Evolutionary conservation across 2,797 vertebrate species (phyloP).

Genomic region (Cichlasoma orientale): DNA sequence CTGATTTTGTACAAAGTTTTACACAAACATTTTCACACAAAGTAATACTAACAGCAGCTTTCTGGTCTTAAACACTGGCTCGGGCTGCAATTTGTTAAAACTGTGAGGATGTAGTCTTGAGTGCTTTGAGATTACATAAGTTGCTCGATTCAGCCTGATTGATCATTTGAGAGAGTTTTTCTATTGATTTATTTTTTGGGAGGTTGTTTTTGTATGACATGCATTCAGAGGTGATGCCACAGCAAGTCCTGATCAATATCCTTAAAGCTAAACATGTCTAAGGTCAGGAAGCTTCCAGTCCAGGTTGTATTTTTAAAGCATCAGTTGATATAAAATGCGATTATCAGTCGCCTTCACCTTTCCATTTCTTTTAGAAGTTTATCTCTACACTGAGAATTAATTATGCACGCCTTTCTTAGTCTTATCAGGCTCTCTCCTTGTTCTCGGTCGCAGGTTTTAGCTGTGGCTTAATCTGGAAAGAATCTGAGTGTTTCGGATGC

Average conservation of each 20-base stretch:
- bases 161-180: not conserved
- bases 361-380: not conserved
- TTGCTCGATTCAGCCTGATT: not conserved
- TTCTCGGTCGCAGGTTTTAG: not conserved
- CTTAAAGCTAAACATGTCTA: not conserved
- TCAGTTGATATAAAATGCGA: not conserved
- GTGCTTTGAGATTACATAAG: not conserved
- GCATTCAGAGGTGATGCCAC: not conserved
- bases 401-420: not conserved
- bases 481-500: not conserved
- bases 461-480: not conserved
- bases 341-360: not conserved
- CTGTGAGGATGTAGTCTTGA: not conserved
- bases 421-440: not conserved
- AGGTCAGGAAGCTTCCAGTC: not conserved
- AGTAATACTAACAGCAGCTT: not conserved
- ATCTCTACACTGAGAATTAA: not conserved
- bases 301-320: not conserved
- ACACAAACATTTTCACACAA: not conserved
- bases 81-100: not conserved
- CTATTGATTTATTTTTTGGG: constrained; percentile 1
- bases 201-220: not conserved
- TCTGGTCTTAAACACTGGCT: not conserved
- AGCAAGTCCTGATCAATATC: not conserved
- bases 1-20: not conserved